phyloP scores from a whole-genome alignment of 64 coral and sea anemone genomes.

The Montipora cactus region DNA sequence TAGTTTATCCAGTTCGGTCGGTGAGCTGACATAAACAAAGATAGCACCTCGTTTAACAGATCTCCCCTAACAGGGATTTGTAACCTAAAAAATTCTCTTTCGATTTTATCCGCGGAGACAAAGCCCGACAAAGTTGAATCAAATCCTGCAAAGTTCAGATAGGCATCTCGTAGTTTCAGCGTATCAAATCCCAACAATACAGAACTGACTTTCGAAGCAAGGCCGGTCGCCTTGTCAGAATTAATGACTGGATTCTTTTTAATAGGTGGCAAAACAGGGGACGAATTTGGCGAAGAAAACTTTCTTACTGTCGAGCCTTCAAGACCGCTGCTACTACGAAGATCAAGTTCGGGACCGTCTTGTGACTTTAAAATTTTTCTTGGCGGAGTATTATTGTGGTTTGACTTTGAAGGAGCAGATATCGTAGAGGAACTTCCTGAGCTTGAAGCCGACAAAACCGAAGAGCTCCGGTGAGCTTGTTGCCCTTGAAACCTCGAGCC shows the following conservation, averaged over 20 bases:
- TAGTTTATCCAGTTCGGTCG: conserved; percentile 92
- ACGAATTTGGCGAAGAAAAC: conserved; percentile 16
- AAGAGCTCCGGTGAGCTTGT: neutral
- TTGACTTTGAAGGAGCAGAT: conserved; percentile 64
- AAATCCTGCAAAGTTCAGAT: conserved; percentile 74
- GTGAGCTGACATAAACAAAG: conserved; percentile 82
- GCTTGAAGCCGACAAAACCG: conserved; percentile 30
- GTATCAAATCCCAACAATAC: conserved; percentile 51
- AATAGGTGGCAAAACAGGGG: conserved; percentile 79
- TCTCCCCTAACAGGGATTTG: conserved; percentile 63
- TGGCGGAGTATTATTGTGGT: conserved; percentile 68
- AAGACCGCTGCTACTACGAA: neutral
- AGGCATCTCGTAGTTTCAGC: conserved; percentile 72
- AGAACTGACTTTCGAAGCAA: neutral
- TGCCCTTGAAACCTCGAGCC: neutral
- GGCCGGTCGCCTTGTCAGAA: neutral
- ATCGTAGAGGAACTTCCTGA: neutral
- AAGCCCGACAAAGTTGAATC: conserved; percentile 92
- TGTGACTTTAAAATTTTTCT: conserved; percentile 71
- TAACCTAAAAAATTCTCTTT: conserved; percentile 65
- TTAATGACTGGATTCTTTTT: neutral
- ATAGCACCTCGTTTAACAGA: conserved; percentile 39
- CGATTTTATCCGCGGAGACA: conserved; percentile 75
- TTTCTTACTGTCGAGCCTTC: neutral
- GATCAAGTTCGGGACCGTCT: conserved; percentile 25